These are phyloP conservation scores for Chloebia gouldiae DNA, from an alignment of 2,113 vertebrate species.

Conservation along the genomic window DNA sequence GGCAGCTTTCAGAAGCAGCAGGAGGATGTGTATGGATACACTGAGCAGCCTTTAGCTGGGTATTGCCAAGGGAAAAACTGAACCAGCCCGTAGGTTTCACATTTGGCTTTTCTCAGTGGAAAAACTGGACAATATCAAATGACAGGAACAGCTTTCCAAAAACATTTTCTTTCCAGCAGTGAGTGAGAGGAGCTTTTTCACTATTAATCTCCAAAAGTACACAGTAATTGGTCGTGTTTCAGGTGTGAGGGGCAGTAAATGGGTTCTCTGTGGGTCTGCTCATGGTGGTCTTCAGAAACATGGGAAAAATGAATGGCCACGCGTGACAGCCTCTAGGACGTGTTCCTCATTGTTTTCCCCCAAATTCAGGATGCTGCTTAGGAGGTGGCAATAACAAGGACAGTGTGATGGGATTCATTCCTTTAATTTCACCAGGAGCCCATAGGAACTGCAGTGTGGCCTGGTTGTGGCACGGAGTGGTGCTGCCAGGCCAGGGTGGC, in stretches of 20 bases:
- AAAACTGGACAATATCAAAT: constrained; percentile 35
- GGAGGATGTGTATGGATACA: background rate
- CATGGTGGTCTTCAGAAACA: background rate
- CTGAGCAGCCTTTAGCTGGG: background rate
- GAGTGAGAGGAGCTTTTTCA: background rate
- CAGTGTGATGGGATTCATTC: background rate
- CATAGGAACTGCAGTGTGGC: background rate
- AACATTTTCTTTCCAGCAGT: constrained; percentile 1
- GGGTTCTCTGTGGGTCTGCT: background rate
- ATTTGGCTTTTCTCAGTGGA: constrained; percentile 42
- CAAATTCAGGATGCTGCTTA: background rate
- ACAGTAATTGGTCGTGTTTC: background rate
- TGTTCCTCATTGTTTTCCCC: background rate
- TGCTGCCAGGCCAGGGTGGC: background rate
- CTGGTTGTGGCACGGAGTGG: background rate
- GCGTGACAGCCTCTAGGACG: background rate
- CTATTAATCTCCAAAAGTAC: background rate
- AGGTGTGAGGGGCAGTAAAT: background rate
- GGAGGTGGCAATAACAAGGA: background rate
- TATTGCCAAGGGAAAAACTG: constrained; percentile 34
- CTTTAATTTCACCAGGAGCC: background rate
- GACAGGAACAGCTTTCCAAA: background rate
- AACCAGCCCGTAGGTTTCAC: background rate
- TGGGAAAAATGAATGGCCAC: background rate
- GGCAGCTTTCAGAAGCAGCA: background rate